A percentile compares a stretch with the other conserved stretches of the same genome.
phyloP scores from a whole-genome alignment of 2,888 invertebrate species.

The Scaptomyza tumidula region DNA sequence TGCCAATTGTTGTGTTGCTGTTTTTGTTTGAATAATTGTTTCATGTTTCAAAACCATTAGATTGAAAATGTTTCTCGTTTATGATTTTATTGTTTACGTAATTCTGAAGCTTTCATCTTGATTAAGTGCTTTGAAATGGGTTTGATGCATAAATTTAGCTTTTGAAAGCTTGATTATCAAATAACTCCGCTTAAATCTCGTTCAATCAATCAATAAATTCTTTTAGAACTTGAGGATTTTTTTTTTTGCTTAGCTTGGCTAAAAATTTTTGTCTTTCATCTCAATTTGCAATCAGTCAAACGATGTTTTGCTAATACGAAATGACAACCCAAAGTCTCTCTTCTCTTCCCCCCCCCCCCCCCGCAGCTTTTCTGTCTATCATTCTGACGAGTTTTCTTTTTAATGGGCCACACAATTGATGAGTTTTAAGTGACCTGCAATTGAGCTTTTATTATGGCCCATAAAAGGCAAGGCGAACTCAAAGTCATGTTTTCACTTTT shows the following conservation, averaged over 20 bases:
- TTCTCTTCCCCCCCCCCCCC: neutral
- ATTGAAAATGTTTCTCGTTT: neutral
- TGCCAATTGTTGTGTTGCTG: conserved; percentile 26
- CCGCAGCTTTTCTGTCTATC: neutral
- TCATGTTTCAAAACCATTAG: neutral
- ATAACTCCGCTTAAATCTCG: neutral
- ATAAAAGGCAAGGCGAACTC: conserved; percentile 40
- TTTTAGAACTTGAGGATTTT: neutral
- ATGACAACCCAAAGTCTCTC: conserved; percentile 47
- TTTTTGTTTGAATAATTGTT: conserved; percentile 8
- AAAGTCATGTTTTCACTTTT: conserved; percentile 46
- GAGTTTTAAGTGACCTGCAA: conserved; percentile 63
- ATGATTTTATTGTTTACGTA: neutral
- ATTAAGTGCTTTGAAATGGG: neutral
- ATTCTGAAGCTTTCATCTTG: neutral
- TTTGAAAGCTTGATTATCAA: neutral
- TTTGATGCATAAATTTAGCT: neutral
- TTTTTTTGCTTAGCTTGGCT: neutral
- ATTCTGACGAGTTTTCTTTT: conserved; percentile 31
- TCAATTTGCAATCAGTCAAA: conserved; percentile 68
- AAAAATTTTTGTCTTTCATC: conserved; percentile 44
- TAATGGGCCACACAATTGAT: conserved; percentile 67
- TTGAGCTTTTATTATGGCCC: conserved; percentile 68
- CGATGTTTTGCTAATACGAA: conserved; percentile 65
- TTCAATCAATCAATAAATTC: conserved; percentile 6